Evolutionary conservation across 2,113 vertebrate species (phyloP), one percentile per base, ranked within the genome.

Genomic region (Maccullochella peelii): DNA sequence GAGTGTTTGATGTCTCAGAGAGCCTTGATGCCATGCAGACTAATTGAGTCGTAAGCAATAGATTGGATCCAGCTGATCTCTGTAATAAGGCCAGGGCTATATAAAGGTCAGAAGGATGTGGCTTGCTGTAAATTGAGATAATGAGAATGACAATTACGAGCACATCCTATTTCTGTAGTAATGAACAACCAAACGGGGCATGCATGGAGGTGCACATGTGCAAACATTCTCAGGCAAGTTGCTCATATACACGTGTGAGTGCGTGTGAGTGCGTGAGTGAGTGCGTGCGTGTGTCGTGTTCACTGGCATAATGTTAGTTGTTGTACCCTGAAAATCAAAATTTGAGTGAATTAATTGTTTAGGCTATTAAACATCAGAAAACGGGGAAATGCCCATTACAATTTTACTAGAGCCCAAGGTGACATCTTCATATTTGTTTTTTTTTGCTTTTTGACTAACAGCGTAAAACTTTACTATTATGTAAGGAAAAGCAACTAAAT

Each of bases 101-200:
- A 84, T 92, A 83, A 90, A 89, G 92, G 90, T 88, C 82, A 91
- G 79, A 73, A 76, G 93, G 90, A 93, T 90, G 90, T 90, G 89
- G 91, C 54, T 87, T 36, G 68, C 72, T 87, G 80, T 85, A 90
- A 93, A 92, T 91, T 89, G 38, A 85, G 61, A 55, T 89, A 88
- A 91, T 87, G 84, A 86, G 50, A 63, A 69, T 80, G 61, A 83
- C 20, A n/a, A 87, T 88, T 89, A 88, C 83, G 78, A 79, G 68
- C 68, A 80, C 83, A 85, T 92, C 85, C 89, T 86, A 73, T 86
- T 88, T 88, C 83, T 79, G 50, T 57, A 82, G 62, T 36, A 77
- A 83, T 82, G 27, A 88, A 75, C 61, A 66, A 70, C 33, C 52
- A 67, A 84, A 66, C 38, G 16, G 5, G 3, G 79, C 33, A 18